phyloP scores from a whole-genome alignment of 2,797 vertebrate species.

The Mycteria americana region DNA sequence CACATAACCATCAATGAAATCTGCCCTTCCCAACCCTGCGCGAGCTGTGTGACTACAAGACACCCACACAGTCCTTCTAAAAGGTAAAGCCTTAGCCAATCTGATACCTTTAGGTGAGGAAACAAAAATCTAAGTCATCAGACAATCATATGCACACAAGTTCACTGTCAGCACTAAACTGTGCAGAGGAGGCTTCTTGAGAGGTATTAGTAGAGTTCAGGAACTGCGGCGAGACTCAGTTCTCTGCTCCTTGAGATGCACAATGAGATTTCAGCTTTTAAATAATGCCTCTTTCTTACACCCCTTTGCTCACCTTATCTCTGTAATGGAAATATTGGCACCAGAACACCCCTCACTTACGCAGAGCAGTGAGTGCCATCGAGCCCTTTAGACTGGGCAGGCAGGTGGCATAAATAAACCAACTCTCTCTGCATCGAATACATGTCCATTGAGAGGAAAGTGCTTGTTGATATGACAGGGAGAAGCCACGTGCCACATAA shows the following conservation, averaged over 20 bases:
- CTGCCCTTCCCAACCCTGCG: not conserved
- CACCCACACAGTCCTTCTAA: conserved; percentile 15
- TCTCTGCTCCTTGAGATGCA: not conserved
- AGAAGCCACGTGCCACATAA: not conserved
- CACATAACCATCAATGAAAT: not conserved
- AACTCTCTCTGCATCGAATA: not conserved
- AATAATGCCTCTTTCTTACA: not conserved
- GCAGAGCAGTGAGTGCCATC: not conserved
- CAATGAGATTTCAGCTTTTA: not conserved
- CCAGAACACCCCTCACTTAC: not conserved
- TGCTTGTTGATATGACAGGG: not conserved
- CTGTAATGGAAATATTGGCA: conserved; percentile 19
- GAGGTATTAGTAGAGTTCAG: not conserved
- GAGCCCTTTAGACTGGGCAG: not conserved
- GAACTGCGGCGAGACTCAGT: not conserved
- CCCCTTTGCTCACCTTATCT: conserved; percentile 19
- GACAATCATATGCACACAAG: not conserved
- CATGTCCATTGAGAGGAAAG: not conserved
- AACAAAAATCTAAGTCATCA: not conserved
- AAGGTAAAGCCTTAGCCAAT: not conserved
- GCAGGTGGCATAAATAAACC: conserved; percentile 11
- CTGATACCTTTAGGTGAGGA: not conserved
- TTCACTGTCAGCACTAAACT: conserved; percentile 8
- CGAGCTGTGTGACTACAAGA: not conserved
- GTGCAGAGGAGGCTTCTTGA: not conserved